Evolutionary conservation across 1,140 invertebrate genomes (phyloP), one percentile per base, ranked within the genome.

Genomic region (Campoletis sonorensis): DNA sequence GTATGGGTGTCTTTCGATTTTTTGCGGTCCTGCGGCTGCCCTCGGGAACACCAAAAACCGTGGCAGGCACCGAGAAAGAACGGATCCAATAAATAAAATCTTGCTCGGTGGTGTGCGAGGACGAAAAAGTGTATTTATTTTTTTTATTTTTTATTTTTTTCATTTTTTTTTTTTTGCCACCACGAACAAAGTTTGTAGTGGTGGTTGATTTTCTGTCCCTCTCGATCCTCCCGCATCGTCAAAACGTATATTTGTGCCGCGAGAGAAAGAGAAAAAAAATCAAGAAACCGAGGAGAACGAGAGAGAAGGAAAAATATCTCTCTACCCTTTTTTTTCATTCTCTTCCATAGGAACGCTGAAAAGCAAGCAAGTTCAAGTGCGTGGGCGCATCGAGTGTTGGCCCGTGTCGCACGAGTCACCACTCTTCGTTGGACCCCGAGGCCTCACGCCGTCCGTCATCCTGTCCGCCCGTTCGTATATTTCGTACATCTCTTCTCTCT

Each of bases 401-500:
- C 72, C 85, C 86, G 86, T 89, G 88, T 90, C 89, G 87, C 88
- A 86, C 86, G 87, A 89, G 89, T 90, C 89, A 89, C 88, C 88
- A 86, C 86, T 88, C 86, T 70, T 73, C 58, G 33, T 64, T 27
- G 54, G 45, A 85, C 87, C 89, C 88, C 84, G 81, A 84, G 87
- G 88, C 88, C 83, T 90, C 85, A 87, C 83, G 87, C 87, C 90
- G 90, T 91, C 85, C 87, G 88, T 91, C 89, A 91, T 91, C 85
- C 88, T 91, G 89, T 90, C 90, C 89, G 89, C 89, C 88, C 85
- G 88, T 89, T 87, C 86, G 85, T 86, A 88, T 89, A 80, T 83
- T 89, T 90, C 85, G 84, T 86, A 82, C 45, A 67, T 23, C 30
- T 51, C 72, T 78, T 78, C 45, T 49, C 82, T 83, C 81, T 79